Evolutionary conservation across 2,888 invertebrate genomes (phyloP).

Genomic region (Phragmatobia fuliginosa): DNA sequence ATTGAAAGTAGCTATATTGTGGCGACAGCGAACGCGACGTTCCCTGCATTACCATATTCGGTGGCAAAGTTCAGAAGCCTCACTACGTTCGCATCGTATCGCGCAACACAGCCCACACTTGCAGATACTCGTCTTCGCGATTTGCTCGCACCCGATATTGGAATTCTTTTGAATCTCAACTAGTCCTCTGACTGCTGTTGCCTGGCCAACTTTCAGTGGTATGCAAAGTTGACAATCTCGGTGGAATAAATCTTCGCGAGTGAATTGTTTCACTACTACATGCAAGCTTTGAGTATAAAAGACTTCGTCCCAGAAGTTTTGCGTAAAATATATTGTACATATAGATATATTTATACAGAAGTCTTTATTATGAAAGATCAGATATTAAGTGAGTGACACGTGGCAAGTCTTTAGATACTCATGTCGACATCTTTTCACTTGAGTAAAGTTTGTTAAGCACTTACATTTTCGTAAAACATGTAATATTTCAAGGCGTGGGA

Average conservation of each 20-base stretch:
- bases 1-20: slow-evolving; percentile 73
- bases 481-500: slow-evolving; percentile 72
- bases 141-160: slow-evolving; percentile 73
- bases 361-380: slow-evolving; percentile 29
- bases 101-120: slow-evolving; percentile 24
- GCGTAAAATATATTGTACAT: slow-evolving; percentile 28
- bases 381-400: slow-evolving; percentile 37
- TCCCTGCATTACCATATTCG: slow-evolving; percentile 79
- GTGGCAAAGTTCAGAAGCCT: slow-evolving; percentile 50
- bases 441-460: slow-evolving; percentile 71
- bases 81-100: slow-evolving; percentile 33
- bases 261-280: slow-evolving; percentile 31
- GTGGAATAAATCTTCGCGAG: slow-evolving; percentile 52
- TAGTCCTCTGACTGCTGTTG: slow-evolving; percentile 65
- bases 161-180: slow-evolving; percentile 83
- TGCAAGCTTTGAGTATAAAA: slow-evolving; percentile 19
- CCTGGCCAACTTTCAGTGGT: slow-evolving; percentile 69
- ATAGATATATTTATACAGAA: no score
- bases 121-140: slow-evolving; percentile 60
- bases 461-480: slow-evolving; percentile 75
- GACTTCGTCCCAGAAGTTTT: slow-evolving; percentile 31
- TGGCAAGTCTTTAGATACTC: slow-evolving; percentile 54
- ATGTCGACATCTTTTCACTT: slow-evolving; percentile 59
- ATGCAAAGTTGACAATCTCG: slow-evolving; percentile 73
- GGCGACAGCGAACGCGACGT: slow-evolving; percentile 61